Conservation (phyloP, 2,797 vertebrate species). For the Hypotaenidia philippensis region DNA sequence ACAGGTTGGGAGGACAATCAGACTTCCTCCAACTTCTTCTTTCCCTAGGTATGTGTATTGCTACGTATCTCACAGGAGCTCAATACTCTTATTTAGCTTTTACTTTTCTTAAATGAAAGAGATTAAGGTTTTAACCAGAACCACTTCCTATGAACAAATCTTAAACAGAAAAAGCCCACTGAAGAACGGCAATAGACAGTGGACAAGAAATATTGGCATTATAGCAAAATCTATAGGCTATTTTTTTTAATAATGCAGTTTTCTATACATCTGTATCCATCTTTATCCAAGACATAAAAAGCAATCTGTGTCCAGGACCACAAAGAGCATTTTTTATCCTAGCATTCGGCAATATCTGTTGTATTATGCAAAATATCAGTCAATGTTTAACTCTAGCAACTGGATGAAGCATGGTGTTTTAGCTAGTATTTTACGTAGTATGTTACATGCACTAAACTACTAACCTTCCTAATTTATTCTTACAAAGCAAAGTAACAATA, state of each 20-base stretch:
- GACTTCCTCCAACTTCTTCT: neutral
- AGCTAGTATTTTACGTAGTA: neutral
- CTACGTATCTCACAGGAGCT: neutral
- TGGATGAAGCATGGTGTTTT: neutral
- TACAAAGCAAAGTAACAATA: neutral
- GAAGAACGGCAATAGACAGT: neutral
- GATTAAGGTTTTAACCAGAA: neutral
- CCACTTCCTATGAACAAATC: neutral
- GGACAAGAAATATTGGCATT: neutral
- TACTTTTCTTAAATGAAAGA: neutral
- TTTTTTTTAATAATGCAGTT: neutral
- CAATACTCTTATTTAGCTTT: neutral
- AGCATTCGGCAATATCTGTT: neutral
- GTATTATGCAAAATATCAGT: neutral
- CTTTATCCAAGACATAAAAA: neutral
- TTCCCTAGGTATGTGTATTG: neutral
- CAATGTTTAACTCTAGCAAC: neutral
- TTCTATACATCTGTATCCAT: neutral
- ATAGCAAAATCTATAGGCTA: neutral
- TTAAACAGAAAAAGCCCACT: neutral
- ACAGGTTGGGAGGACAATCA: neutral
- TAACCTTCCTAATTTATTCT: neutral
- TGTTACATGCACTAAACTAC: neutral
- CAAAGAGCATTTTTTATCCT: neutral
- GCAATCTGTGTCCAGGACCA: neutral